Percentiles rank a stretch among this genome's conserved stretches.
Conservation (phyloP, 92 coral and sea anemone species). For the Siderastrea radians region DNA sequence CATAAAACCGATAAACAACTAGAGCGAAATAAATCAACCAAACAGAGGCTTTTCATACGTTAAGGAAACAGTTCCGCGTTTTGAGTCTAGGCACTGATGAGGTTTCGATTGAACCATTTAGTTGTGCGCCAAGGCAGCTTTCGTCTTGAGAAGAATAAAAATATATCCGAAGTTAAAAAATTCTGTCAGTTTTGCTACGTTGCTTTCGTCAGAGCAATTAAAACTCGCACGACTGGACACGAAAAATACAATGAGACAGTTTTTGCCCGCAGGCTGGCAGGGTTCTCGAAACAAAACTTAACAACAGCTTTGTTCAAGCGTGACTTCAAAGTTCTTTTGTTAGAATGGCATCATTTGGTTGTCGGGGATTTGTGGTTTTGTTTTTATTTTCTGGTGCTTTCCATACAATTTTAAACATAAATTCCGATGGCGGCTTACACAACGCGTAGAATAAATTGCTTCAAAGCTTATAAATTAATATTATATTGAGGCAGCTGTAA, state of each 20-base stretch:
- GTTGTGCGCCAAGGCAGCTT: too few species aligned
- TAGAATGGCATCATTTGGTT: background rate
- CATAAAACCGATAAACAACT: background rate
- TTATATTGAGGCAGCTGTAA: background rate
- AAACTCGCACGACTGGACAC: background rate
- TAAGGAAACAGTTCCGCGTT: background rate
- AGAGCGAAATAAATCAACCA: background rate
- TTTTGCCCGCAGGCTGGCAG: background rate
- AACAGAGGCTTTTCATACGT: background rate
- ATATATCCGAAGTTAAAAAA: background rate
- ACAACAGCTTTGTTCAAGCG: background rate
- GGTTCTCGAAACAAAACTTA: background rate
- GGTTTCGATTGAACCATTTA: background rate
- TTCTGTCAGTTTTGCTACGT: background rate
- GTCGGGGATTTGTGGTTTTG: background rate
- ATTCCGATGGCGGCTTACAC: background rate
- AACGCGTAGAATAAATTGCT: background rate
- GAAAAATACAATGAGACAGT: background rate
- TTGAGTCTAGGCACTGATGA: too few species aligned
- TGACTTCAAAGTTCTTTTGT: background rate
- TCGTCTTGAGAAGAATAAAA: background rate
- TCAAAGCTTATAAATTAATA: background rate
- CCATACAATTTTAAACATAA: background rate
- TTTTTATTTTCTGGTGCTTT: conserved; percentile 5
- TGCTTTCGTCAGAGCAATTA: conserved; percentile 19